Evolutionary conservation across 2,113 vertebrate species (phyloP), one percentile per base, ranked within the genome.

Genomic region (Casuarius casuarius): DNA sequence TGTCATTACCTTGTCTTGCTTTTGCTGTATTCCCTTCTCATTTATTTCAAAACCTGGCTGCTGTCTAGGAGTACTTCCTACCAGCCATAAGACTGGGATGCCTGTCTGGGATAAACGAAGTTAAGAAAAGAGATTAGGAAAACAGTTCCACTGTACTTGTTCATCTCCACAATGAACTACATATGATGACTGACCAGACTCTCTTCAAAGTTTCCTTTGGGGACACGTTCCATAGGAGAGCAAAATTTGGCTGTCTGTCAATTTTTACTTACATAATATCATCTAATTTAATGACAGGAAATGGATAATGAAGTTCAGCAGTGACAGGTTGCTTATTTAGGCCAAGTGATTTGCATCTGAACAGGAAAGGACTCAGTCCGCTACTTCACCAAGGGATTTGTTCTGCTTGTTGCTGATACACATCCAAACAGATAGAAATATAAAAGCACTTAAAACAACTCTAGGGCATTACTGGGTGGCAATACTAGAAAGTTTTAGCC

Each of bases 271-370:
- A 92, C 80, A 49, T 70, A 76, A 79, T 89, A 40, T 92, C 84
- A 70, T 68, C 49, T 93, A 81, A 87, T 93, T 94, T 95, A 91
- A 95, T 77, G 59, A 52, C 94, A 92, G 95, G 87, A 97, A 97
- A 97, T 84, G 75, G 89, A 46, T 94, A 96, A 93, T 42, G 68
- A 95, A 91, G 70, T 82, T 93, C 42, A 85, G 61, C 78, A 93
- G 44, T 62, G 86, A 93, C 86, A 94, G 38, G 63, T 73, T 93
- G 51, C 86, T 81, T 77, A 66, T 89, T 81, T 83, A 89, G 74
- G 80, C 56, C 56, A 96, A 91, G 29, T 31, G 26, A 38, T 78
- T 84, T 10, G 5, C 28, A 87, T 71, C 31, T 83, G 78, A 84
- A 66, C 52, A 90, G 83, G 80, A 92, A 96, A 87, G 16, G 74